These are phyloP conservation scores for Echinops telfairi DNA, from an alignment of 2,113 vertebrate genomes.

Conservation along the genomic window DNA sequence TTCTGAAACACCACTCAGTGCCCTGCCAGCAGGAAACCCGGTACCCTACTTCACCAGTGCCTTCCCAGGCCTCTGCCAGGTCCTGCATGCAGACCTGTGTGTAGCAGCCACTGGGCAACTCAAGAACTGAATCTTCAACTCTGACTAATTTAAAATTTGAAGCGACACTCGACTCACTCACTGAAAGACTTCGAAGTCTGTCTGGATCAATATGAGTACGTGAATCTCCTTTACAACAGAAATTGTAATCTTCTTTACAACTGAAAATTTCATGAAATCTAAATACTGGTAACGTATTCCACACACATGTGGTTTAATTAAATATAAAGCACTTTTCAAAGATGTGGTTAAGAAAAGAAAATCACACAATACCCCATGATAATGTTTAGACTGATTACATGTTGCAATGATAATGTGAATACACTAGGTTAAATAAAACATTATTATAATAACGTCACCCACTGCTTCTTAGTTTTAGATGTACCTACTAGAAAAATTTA, in stretches of 20 bases:
- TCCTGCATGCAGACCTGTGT: not conserved
- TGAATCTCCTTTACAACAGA: not conserved
- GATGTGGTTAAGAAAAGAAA: not conserved
- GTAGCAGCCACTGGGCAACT: not conserved
- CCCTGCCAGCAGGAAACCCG: not conserved
- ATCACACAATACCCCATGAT: no score
- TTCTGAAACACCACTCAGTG: not conserved
- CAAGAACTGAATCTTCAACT: not conserved
- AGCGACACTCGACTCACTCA: not conserved
- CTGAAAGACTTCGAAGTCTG: not conserved
- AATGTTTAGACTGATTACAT: no score
- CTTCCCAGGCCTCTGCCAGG: not conserved
- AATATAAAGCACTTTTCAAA: not conserved
- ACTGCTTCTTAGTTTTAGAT: no score
- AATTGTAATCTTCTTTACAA: not conserved
- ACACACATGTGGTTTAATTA: not conserved
- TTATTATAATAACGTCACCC: no score
- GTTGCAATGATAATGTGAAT: no score
- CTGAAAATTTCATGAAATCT: not conserved
- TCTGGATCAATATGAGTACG: not conserved
- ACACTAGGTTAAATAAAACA: no score
- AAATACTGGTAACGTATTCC: not conserved
- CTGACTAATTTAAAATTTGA: conserved; percentile 20
- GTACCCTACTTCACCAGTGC: not conserved
- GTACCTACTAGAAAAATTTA: no score